phyloP scores from a whole-genome alignment of 2,888 invertebrate genomes.

The Thymelicus lineola region DNA sequence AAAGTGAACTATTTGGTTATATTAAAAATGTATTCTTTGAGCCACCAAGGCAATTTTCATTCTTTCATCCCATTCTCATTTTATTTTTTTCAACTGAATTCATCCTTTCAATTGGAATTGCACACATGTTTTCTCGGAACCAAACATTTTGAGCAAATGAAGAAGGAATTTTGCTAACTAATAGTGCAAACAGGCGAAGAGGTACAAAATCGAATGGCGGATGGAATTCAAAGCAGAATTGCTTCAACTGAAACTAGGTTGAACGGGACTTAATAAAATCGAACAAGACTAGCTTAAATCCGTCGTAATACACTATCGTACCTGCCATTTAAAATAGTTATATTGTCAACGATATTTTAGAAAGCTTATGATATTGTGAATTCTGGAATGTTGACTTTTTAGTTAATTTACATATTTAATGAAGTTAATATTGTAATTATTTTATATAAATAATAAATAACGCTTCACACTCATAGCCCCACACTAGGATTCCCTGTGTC shows the following conservation, averaged over 20 bases:
- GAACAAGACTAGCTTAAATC: constrained; percentile 41
- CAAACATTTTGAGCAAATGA: constrained; percentile 18
- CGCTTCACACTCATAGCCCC: too few species aligned
- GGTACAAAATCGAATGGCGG: constrained; percentile 22
- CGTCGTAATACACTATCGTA: constrained; percentile 42
- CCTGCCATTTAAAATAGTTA: constrained; percentile 39
- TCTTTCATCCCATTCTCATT: too few species aligned
- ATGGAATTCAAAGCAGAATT: constrained; percentile 36
- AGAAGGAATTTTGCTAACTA: constrained; percentile 17
- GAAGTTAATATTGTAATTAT: too few species aligned
- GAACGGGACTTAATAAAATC: constrained; percentile 42
- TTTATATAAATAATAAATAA: too few species aligned
- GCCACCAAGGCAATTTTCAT: neutral
- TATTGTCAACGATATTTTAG: constrained; percentile 37
- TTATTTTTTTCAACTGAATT: neutral
- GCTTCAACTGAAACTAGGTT: constrained; percentile 39
- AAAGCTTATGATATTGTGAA: constrained; percentile 36
- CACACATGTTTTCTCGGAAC: neutral
- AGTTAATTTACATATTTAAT: neutral
- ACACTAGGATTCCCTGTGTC: too few species aligned
- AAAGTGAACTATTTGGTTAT: neutral
- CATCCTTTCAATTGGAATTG: neutral
- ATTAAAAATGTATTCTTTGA: neutral
- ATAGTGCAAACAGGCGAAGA: constrained; percentile 21
- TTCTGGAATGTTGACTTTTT: neutral